Base-by-base conservation (phyloP, 53 echinoderm and acorn worm genomes). In the Actinopyga echinites region DNA sequence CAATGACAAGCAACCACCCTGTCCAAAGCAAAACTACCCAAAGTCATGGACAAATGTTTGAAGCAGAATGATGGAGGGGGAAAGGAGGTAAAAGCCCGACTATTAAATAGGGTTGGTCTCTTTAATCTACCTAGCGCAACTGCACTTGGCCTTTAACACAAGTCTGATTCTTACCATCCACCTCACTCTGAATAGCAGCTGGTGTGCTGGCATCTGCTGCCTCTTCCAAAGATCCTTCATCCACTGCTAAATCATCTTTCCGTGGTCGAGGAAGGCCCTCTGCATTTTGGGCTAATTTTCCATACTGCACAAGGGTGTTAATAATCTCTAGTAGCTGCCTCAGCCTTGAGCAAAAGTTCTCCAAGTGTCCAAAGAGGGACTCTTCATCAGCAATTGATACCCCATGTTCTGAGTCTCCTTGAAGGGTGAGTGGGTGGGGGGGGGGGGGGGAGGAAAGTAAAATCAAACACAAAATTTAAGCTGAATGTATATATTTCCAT, bases 301-400 rank as follows among this genome's bases (percentile, higher is more conserved):
- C 92, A 75, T 92, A 97, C 81, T 97, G 97, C 56, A 93, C 94
- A 64, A 97, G 82, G 35, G 97, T 93, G 78, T 97, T 89, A 56
- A 97, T 82, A 24, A 91, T 90, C 21, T 97, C 97, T 12, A 94
- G 87, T 19, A 97, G 90, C 44, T 94, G 94, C 25, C 97, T 83
- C 58, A 97, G 63, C 37, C 97, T 90, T 8, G 81, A 80, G 67
- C 97, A 97, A 92, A 97, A 97, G 31, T 90, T 77, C 55, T 97
- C 97, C 69, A 97, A 80, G 79, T 97, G 97, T 53, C 97, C 97
- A 82, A 97, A 94, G 84, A 97, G 94, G 69, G 97, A 91, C 45
- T 97, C 97, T 45, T 97, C 97, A 84, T 97, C 97, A 52, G 92
- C 90, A 90, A 97, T 94, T 13, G 97, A 88, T 12, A 97, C 85